phyloP scores from a whole-genome alignment of 2,888 invertebrate species.

The Cyrtodaria siliqua region DNA sequence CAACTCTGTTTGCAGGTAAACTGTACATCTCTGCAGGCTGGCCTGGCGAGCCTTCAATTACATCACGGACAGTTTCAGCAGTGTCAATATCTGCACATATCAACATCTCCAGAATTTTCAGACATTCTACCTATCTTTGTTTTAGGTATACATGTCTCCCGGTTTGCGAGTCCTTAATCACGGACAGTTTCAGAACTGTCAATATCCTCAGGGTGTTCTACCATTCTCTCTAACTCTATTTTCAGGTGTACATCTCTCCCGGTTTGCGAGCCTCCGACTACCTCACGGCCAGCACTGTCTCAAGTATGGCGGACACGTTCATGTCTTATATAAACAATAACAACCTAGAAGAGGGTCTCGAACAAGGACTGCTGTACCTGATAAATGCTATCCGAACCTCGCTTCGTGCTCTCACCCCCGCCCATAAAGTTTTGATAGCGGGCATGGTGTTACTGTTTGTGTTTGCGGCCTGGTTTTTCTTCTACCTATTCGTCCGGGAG shows the following conservation, averaged over 20 bases:
- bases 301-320: conserved; percentile 36
- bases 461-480: conserved; percentile 37
- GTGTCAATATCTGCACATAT: too few species aligned
- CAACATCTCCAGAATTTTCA: too few species aligned
- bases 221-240: neutral
- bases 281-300: conserved; percentile 34
- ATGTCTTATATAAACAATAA: conserved; percentile 33
- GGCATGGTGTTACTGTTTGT: conserved; percentile 45
- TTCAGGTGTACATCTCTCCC: conserved; percentile 55
- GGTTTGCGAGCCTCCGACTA: conserved; percentile 39
- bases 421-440: conserved; percentile 56
- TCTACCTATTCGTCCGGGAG: conserved; percentile 51
- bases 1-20: too few species aligned
- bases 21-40: too few species aligned
- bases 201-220: too few species aligned
- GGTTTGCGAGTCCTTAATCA: too few species aligned
- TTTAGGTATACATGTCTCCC: conserved; percentile 55
- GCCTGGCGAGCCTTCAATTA: too few species aligned
- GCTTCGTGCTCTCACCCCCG: conserved; percentile 54
- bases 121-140: neutral
- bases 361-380: conserved; percentile 50
- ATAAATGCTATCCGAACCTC: conserved; percentile 42
- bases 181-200: too few species aligned
- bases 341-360: conserved; percentile 36
- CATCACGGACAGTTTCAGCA: too few species aligned